Conservation (phyloP, 2,797 vertebrate species). For the Channallabes apus region DNA sequence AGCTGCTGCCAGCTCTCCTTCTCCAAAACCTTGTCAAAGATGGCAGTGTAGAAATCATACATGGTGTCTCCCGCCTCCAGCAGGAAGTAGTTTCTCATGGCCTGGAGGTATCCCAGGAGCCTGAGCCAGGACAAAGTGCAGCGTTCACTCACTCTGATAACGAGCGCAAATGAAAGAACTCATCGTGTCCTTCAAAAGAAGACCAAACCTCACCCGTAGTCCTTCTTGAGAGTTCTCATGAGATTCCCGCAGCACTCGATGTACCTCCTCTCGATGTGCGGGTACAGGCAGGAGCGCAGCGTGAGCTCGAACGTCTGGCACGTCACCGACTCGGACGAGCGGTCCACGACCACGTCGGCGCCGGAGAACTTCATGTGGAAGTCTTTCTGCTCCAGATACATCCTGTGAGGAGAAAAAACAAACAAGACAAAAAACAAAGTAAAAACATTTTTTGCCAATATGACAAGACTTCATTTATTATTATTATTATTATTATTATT, state of each 20-base stretch:
- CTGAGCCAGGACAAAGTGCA: constrained; percentile 61
- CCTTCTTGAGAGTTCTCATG: constrained; percentile 94
- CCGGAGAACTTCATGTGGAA: constrained; percentile 91
- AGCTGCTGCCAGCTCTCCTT: constrained; percentile 95
- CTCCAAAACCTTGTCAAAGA: constrained; percentile 97
- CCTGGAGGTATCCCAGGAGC: constrained; percentile 91
- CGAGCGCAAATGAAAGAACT: no score
- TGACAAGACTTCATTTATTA: no score
- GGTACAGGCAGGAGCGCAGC: constrained; percentile 92
- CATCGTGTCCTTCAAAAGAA: neutral
- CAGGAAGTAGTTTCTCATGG: constrained; percentile 98
- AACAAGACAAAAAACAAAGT: no score
- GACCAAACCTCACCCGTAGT: constrained; percentile 81
- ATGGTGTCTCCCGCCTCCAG: constrained; percentile 98
- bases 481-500: no score
- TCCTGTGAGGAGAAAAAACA: constrained; percentile 63
- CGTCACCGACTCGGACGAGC: constrained; percentile 94
- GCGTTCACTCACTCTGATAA: no score
- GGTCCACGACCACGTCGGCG: constrained; percentile 86
- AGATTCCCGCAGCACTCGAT: constrained; percentile 94
- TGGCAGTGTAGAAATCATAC: constrained; percentile 98
- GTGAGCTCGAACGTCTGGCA: constrained; percentile 97
- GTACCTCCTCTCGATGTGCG: constrained; percentile 91
- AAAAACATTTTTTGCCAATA: no score
- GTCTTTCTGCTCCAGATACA: constrained; percentile 94